Conservation (phyloP, 2,797 vertebrate genomes). For the Rhyacichthys aspro region DNA sequence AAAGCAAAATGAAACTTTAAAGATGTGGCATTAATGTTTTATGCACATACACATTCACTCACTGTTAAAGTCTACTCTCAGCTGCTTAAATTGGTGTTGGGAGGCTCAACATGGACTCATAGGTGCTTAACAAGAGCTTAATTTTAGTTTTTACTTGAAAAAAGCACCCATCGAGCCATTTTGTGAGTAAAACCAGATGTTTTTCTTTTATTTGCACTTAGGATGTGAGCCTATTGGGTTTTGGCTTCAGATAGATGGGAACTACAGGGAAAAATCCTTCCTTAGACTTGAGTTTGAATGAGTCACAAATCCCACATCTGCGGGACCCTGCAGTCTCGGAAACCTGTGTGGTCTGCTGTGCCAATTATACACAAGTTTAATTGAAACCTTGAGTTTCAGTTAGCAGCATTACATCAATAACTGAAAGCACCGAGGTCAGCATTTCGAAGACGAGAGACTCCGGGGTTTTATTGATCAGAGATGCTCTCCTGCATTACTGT, state of each 20-base stretch:
- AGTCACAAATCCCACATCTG: slow-evolving; percentile 53
- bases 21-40: too few relatives aligned
- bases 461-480: slow-evolving; percentile 24
- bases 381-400: slow-evolving; percentile 24
- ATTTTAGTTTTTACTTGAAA: slow-evolving; percentile 58
- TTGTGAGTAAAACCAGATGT: slow-evolving; percentile 55
- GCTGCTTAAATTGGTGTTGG: slow-evolving; percentile 33
- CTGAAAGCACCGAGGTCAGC: slow-evolving; percentile 15
- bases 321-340: slow-evolving; percentile 12
- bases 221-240: slow-evolving; percentile 49
- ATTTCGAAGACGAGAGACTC: background rate
- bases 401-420: slow-evolving; percentile 7
- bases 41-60: too few relatives aligned
- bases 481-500: slow-evolving; percentile 3
- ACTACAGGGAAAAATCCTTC: slow-evolving; percentile 40
- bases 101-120: too few relatives aligned
- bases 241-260: slow-evolving; percentile 41
- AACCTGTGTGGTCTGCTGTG: slow-evolving; percentile 35
- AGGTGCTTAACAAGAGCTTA: too few relatives aligned
- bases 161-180: slow-evolving; percentile 33
- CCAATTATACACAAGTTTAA: slow-evolving; percentile 22
- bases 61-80: slow-evolving; percentile 38
- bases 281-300: slow-evolving; percentile 19
- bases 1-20: too few relatives aligned
- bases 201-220: slow-evolving; percentile 41